Conservation (phyloP, 2,113 vertebrate species). For the Lepus timidus region DNA sequence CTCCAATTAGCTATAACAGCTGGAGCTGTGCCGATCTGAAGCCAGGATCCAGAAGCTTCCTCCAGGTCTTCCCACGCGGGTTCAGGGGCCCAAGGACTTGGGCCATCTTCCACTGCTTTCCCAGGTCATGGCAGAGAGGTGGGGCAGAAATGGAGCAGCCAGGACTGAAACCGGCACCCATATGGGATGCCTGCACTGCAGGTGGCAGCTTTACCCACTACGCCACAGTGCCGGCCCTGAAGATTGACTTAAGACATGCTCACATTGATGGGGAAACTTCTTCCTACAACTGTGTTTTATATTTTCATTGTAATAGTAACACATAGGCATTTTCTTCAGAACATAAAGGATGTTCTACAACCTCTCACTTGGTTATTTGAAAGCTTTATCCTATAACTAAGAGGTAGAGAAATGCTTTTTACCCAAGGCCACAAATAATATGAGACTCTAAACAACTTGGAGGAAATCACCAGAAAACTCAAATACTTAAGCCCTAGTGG, state of each 20-base stretch:
- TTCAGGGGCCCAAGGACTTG: too few relatives aligned
- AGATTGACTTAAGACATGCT: neutral
- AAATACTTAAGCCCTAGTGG: neutral
- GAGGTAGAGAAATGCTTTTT: neutral
- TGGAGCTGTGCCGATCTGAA: too few relatives aligned
- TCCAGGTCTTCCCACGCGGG: too few relatives aligned
- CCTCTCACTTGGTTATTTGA: neutral
- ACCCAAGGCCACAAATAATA: neutral
- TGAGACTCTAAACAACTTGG: slow-evolving; percentile 13
- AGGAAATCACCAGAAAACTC: neutral
- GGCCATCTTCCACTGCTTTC: too few relatives aligned
- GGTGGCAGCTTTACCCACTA: too few relatives aligned
- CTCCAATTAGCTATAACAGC: too few relatives aligned
- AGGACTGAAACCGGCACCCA: too few relatives aligned
- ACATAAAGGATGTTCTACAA: neutral
- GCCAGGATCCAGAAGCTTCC: too few relatives aligned
- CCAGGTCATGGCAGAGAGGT: too few relatives aligned
- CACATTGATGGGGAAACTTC: neutral
- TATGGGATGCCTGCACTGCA: too few relatives aligned
- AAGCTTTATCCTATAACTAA: neutral
- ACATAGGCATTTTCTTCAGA: neutral
- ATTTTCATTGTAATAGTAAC: slow-evolving; percentile 21
- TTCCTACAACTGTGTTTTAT: neutral
- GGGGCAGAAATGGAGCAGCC: too few relatives aligned
- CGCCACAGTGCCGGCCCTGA: too few relatives aligned